Evolutionary conservation across 2,888 invertebrate genomes (phyloP), one percentile per base, ranked within the genome.

Genomic region (Mycalesis mineus): DNA sequence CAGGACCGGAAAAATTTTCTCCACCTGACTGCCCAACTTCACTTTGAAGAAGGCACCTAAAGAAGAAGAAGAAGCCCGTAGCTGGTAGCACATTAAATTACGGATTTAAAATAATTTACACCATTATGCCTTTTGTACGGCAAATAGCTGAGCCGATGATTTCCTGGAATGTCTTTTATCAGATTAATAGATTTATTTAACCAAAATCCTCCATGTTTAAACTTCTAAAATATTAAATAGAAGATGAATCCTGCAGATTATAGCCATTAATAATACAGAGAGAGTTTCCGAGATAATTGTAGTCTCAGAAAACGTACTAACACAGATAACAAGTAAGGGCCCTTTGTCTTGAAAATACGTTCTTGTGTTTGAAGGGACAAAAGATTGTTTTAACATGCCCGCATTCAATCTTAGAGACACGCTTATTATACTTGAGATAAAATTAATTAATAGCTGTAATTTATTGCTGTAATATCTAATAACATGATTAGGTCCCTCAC

Each of bases 361-460:
- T 50, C 39, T 40, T 41, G 42, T 41, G 42, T 42, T 52, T 52
- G 51, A 52, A 52, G 28, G 51, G 33, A 52, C 52, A 52, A 52
- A 52, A 52, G 41, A 52, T 52, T 41, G 52, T 52, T 52, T 52
- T 33, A 52, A 33, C 41, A 42, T 33, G 52, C 52, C 52, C 52
- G 42, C 52, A 52, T 52, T 33, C 39, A 15, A 41, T 51, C 41
- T 41, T 31, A 42, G 52, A 22, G 17, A 22, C 52, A 42, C 33
- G 28, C 50, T 14, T 8, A 29, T 40, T 13, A 50, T 29, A 29
- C 5, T 47, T 15, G 15, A 47, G 50, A 50, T 39, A 40, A 29
- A 40, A 40, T 39, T 28, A 37, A 50, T 50, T 50, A 40, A 50
- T 40, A 9, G 28, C 0, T 9, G 9, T 29, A 13, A 39, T 29